These are phyloP conservation scores for Limanda limanda DNA, from an alignment of 2,113 vertebrate genomes.

Conservation along the genomic window DNA sequence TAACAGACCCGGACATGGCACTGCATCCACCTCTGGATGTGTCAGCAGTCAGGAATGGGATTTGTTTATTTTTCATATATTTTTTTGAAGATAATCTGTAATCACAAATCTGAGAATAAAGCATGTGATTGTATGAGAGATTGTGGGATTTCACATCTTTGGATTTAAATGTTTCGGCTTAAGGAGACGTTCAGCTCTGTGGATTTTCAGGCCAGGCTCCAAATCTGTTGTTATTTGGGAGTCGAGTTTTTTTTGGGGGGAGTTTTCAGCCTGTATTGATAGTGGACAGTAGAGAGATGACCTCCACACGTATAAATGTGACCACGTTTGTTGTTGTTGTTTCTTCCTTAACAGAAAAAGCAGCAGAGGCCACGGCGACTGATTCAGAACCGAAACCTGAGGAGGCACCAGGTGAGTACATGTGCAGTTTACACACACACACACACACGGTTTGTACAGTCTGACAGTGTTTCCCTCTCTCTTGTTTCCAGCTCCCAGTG, in stretches of 20 bases:
- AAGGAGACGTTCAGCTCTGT: too few species aligned
- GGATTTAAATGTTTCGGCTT: too few species aligned
- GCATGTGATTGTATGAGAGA: too few species aligned
- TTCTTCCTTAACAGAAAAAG: slow-evolving; percentile 20
- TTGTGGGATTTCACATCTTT: too few species aligned
- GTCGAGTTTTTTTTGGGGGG: too few species aligned
- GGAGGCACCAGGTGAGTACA: slow-evolving; percentile 55
- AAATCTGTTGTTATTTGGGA: too few species aligned
- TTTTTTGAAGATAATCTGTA: not conserved
- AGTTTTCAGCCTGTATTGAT: too few species aligned
- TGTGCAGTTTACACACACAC: not conserved
- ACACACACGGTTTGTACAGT: not conserved
- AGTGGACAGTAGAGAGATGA: too few species aligned
- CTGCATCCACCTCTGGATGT: not conserved
- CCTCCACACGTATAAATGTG: not conserved
- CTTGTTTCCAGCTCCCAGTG: slow-evolving; percentile 66
- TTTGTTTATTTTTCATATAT: too few species aligned
- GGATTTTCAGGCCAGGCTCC: too few species aligned
- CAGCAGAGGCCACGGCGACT: slow-evolving; percentile 32
- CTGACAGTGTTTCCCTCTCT: not conserved
- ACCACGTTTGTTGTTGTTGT: not conserved
- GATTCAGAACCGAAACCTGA: slow-evolving; percentile 54
- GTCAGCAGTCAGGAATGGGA: not conserved
- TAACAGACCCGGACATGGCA: not conserved
- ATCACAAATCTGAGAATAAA: not conserved